These are phyloP conservation scores for Hybognathus amarus DNA, from an alignment of 2,797 vertebrate species.

Conservation along the genomic window DNA sequence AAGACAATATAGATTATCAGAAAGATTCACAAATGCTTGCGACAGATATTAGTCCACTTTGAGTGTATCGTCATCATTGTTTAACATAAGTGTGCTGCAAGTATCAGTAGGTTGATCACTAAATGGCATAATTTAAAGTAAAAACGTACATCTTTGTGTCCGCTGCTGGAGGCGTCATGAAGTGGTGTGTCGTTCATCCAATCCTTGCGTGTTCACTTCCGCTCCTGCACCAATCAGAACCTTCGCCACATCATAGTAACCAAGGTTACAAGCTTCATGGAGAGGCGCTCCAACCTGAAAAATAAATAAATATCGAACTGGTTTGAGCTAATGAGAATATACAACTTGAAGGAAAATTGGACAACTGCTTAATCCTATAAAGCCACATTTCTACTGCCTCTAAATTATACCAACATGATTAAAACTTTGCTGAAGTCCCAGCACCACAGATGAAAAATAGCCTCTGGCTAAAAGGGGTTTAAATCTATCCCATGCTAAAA, in stretches of 20 bases:
- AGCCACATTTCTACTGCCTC: not conserved
- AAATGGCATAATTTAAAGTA: not conserved
- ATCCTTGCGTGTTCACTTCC: slow-evolving; percentile 96
- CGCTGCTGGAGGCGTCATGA: slow-evolving; percentile 97
- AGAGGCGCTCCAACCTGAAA: slow-evolving; percentile 95
- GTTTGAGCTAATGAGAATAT: not conserved
- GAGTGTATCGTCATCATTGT: not conserved
- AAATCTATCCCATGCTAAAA: no score
- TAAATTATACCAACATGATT: not conserved
- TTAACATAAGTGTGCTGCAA: not conserved
- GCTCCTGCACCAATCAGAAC: slow-evolving; percentile 95
- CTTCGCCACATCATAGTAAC: slow-evolving; percentile 97
- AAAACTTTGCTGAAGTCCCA: not conserved
- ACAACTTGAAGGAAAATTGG: not conserved
- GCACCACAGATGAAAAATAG: no score
- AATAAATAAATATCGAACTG: not conserved
- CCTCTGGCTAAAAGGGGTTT: no score
- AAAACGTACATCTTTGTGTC: slow-evolving; percentile 91
- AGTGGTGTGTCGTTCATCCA: slow-evolving; percentile 98
- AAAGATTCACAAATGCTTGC: not conserved
- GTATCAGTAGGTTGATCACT: not conserved
- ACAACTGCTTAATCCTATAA: not conserved
- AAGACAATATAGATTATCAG: not conserved
- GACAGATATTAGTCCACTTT: not conserved
- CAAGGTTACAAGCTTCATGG: slow-evolving; percentile 98